phyloP scores from a whole-genome alignment of 2,113 vertebrate species.

The Myocastor coypus region DNA sequence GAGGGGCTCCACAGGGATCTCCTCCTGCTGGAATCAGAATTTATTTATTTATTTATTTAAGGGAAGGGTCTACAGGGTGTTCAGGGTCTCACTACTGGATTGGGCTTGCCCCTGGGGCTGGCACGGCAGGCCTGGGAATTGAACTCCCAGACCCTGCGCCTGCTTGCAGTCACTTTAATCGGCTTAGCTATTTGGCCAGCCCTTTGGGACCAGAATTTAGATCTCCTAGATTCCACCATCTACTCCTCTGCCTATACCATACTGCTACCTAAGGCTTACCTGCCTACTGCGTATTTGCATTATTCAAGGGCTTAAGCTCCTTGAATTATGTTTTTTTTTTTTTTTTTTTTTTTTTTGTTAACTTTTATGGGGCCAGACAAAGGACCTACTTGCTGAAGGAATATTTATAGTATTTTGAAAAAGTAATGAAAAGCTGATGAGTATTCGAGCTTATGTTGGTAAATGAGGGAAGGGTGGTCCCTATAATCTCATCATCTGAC shows the following conservation, averaged over 20 bases:
- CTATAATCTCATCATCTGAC: not conserved
- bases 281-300: not conserved
- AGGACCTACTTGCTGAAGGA: not conserved
- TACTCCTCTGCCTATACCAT: not conserved
- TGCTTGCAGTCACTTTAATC: no score
- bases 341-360: not conserved
- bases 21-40: no score
- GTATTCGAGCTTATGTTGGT: not conserved
- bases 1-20: not conserved
- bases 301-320: not conserved
- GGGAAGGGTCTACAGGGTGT: no score
- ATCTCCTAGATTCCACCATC: not conserved
- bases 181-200: no score
- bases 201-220: not conserved
- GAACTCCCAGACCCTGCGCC: no score
- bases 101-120: no score
- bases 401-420: slow-evolving; percentile 14
- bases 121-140: no score
- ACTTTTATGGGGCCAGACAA: not conserved
- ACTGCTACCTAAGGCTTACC: not conserved
- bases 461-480: not conserved
- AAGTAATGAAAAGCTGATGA: not conserved
- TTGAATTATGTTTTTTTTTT: not conserved
- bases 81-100: no score
- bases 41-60: no score